Evolutionary conservation across 2,113 vertebrate species (phyloP), one percentile per base, ranked within the genome.

Genomic region (Heterotilapia buettikoferi): DNA sequence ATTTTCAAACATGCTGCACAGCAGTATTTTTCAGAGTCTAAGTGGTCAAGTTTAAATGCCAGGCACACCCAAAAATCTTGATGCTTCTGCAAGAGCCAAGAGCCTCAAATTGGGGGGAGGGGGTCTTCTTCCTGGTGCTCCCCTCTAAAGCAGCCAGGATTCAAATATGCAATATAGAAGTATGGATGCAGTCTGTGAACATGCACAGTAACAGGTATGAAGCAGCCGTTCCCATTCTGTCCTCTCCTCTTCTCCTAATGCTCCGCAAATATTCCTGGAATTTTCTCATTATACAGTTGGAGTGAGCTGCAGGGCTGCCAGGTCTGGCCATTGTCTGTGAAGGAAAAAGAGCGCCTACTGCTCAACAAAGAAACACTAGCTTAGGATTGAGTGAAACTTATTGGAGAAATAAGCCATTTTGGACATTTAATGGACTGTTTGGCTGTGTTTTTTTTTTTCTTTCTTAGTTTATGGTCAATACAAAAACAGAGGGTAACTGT

Each of bases 191-290:
- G 16, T 78, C 53, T 47, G 29, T 59, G 14, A 80, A n/a, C 45
- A 36, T 66, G 13, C 18, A 13, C 50, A 12, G 18, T 26, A 38
- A 68, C 45, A 40, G 33, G 26, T 84, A 29, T 21, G 68, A 61
- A 83, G 71, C 52, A 59, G 12, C 38, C 24, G 7, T 52, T 83
- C 29, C 63, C 81, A 26, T 43, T 31, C n/a, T 57, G 21, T 80
- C 19, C 21, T 31, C 2, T 80, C 43, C 61, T 79, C 24, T 80
- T 73, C 57, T 88, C 80, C 82, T 47, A 76, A 76, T 86, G 91
- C 89, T 63, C 88, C 52, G 85, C 57, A 93, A 94, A 90, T 95
- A 94, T 96, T 91, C 81, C 80, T 93, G 94, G 93, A 95, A 95
- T 96, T 85, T 96, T 92, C 89, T 92, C 90, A 90, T 92, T 91